Evolutionary conservation across 2,797 vertebrate genomes (phyloP).

Genomic region (Lepus townsendii): DNA sequence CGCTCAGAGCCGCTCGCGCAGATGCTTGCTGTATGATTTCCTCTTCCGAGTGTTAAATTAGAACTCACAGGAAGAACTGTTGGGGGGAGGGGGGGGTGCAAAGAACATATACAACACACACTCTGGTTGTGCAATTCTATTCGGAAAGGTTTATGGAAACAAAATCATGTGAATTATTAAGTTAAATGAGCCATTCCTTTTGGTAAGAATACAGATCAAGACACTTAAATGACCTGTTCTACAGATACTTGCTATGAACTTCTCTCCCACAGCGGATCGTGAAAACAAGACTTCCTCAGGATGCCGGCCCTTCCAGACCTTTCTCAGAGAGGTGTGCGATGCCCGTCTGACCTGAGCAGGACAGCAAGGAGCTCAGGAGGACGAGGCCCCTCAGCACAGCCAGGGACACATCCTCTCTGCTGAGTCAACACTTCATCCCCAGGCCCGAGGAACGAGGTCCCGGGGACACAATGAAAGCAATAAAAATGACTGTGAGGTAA

Average conservation of each 20-base stretch:
- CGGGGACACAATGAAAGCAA: background rate
- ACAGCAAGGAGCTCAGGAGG: background rate
- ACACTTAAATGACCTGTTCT: slow-evolving; percentile 6
- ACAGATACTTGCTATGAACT: background rate
- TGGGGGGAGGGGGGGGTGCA: background rate
- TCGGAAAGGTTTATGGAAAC: background rate
- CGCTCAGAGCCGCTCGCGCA: background rate
- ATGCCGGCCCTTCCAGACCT: background rate
- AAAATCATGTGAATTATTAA: slow-evolving; percentile 44
- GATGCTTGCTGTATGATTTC: background rate
- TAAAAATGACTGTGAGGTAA: slow-evolving; percentile 52
- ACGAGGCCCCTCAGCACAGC: background rate
- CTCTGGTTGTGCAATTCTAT: background rate
- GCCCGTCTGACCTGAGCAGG: background rate
- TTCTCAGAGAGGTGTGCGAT: background rate
- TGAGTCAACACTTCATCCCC: background rate
- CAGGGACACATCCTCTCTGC: background rate
- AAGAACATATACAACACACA: slow-evolving; percentile 51
- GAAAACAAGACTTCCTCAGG: slow-evolving; percentile 31
- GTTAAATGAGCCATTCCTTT: slow-evolving; percentile 21
- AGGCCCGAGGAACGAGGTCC: background rate
- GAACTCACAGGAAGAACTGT: slow-evolving; percentile 27
- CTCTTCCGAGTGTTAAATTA: slow-evolving; percentile 34
- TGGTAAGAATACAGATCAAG: background rate
- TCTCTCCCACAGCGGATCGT: background rate